A percentile compares a stretch with the other conserved stretches of the same genome.
Evolutionary conservation across 30 jellyfish, hydroid and myxozoan species (phyloP).

Genomic region (Nemopilema nomurai): DNA sequence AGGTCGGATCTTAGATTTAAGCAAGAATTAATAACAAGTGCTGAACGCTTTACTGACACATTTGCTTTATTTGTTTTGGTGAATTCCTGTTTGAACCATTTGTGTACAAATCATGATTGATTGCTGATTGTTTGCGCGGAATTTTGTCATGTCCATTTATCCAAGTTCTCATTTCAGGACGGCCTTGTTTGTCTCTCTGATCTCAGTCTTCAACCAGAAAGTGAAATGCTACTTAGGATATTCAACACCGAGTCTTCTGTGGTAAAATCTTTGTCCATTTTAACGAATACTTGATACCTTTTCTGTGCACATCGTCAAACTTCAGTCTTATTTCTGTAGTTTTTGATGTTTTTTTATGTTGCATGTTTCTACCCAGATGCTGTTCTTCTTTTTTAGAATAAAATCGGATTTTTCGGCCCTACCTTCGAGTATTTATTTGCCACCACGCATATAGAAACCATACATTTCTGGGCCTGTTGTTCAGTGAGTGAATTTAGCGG

Average conservation of each 20-base stretch:
- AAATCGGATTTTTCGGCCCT: conserved; percentile 93
- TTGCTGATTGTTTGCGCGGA: background rate
- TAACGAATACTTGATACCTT: too few species aligned
- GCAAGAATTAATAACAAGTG: too few species aligned
- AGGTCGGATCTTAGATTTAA: too few species aligned
- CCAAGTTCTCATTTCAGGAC: conserved; percentile 59
- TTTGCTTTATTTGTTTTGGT: too few species aligned
- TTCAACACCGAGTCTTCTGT: conserved; percentile 94
- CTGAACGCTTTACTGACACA: too few species aligned
- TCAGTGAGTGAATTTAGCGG: conserved; percentile 49
- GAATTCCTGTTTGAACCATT: background rate
- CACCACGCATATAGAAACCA: conserved; percentile 86
- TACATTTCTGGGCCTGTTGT: conserved; percentile 76
- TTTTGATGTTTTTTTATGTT: background rate
- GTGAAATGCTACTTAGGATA: conserved; percentile 72
- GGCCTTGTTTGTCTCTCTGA: conserved; percentile 85
- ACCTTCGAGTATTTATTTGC: conserved; percentile 66
- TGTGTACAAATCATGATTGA: background rate
- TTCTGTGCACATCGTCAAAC: too few species aligned
- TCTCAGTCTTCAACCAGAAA: conserved; percentile 54
- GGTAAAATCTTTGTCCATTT: too few species aligned
- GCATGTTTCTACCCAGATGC: too few species aligned
- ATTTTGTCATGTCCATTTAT: too few species aligned
- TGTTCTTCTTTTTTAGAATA: conserved; percentile 33
- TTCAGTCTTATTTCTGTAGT: background rate